A percentile compares a stretch with the other conserved stretches of the same genome.
phyloP scores from a whole-genome alignment of 2,888 invertebrate species.

The Podabrus alpinus region DNA sequence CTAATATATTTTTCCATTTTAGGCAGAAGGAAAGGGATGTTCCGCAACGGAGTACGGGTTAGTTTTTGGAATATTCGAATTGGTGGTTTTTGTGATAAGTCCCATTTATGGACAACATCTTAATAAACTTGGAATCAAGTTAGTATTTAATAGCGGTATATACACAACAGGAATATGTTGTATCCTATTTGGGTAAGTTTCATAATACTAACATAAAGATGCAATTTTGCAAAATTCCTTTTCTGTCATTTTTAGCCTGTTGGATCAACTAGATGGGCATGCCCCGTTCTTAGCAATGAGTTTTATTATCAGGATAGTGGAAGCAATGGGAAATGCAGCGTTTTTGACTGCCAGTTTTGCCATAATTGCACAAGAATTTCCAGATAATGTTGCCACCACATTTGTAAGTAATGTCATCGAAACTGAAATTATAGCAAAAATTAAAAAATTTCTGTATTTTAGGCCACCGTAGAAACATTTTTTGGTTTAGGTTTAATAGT shows the following conservation, averaged over 20 bases:
- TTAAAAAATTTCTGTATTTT: conserved; percentile 16
- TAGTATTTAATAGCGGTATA: conserved; percentile 81
- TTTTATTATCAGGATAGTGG: conserved; percentile 78
- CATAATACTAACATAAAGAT: not conserved
- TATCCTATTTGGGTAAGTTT: conserved; percentile 75
- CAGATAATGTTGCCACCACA: conserved; percentile 81
- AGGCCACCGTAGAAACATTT: conserved; percentile 85
- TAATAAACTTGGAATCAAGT: conserved; percentile 77
- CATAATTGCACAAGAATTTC: conserved; percentile 86
- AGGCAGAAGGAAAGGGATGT: conserved; percentile 83
- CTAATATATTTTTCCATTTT: conserved; percentile 42
- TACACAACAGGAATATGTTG: conserved; percentile 82
- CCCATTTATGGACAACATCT: conserved; percentile 82
- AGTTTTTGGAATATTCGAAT: conserved; percentile 85
- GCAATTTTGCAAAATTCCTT: not conserved
- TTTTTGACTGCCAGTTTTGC: conserved; percentile 86
- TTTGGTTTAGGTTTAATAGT: conserved; percentile 87
- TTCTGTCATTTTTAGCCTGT: conserved; percentile 58
- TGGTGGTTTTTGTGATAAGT: conserved; percentile 80
- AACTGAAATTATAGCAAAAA: not conserved
- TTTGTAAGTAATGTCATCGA: conserved; percentile 70
- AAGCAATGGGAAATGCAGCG: conserved; percentile 85
- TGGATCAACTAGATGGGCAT: conserved; percentile 73
- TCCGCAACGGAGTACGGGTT: conserved; percentile 82
- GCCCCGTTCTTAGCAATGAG: conserved; percentile 76